Conservation (phyloP, 2,888 invertebrate species). For the Augochlorella aurata region DNA sequence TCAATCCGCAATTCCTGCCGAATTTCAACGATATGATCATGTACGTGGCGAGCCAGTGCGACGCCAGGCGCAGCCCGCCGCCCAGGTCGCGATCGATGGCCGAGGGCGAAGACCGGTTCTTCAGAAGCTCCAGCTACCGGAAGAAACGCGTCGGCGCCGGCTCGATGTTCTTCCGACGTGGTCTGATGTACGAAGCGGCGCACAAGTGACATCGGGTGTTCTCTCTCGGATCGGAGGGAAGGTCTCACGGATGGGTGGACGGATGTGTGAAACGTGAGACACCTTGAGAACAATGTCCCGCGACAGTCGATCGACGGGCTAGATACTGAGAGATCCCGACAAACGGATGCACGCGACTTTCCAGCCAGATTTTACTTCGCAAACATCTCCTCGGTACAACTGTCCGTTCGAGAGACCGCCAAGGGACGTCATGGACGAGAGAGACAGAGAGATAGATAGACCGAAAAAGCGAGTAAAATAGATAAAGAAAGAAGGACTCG, state of each 20-base stretch:
- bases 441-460: background rate
- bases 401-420: background rate
- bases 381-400: background rate
- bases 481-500: no score
- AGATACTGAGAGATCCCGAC: background rate
- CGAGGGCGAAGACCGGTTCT: slow-evolving; percentile 61
- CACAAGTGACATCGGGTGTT: slow-evolving; percentile 58
- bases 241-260: slow-evolving; percentile 30
- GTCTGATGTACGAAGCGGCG: slow-evolving; percentile 56
- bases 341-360: background rate
- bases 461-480: no score
- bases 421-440: background rate
- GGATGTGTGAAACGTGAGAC: slow-evolving; percentile 16
- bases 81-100: slow-evolving; percentile 63
- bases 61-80: slow-evolving; percentile 61
- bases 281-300: background rate
- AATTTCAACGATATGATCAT: slow-evolving; percentile 79
- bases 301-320: background rate
- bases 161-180: slow-evolving; percentile 68
- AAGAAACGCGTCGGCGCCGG: slow-evolving; percentile 57
- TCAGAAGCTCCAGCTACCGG: slow-evolving; percentile 59
- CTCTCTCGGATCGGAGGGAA: slow-evolving; percentile 24
- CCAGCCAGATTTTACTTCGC: background rate
- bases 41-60: slow-evolving; percentile 70
- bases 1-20: slow-evolving; percentile 79